Percentiles rank a stretch among this genome's conserved stretches.
Conservation (phyloP, 2,113 vertebrate species). For the Mustelus asterias region DNA sequence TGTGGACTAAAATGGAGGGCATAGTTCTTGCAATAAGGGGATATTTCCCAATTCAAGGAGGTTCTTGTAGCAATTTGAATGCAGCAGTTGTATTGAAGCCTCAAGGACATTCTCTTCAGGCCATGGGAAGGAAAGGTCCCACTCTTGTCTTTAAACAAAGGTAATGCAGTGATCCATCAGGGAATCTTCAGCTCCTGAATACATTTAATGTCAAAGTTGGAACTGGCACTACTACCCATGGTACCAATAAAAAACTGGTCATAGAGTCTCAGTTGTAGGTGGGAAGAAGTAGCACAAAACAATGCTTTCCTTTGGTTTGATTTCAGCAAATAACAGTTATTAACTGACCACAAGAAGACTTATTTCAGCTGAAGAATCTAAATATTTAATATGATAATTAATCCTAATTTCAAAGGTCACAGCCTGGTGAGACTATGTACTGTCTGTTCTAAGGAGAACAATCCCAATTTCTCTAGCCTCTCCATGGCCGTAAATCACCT, state of each 20-base stretch:
- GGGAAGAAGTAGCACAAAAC: background rate
- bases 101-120: background rate
- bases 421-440: background rate
- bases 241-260: background rate
- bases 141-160: background rate
- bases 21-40: background rate
- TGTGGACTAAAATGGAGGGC: background rate
- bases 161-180: too few relatives aligned
- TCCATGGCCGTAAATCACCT: background rate
- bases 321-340: background rate
- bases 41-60: background rate
- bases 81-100: background rate
- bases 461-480: too few relatives aligned
- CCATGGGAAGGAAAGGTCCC: background rate
- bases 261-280: background rate
- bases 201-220: background rate
- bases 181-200: background rate
- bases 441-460: background rate
- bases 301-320: background rate
- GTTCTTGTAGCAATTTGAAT: background rate
- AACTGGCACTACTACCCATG: background rate
- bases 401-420: slow-evolving; percentile 3
- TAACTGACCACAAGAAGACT: background rate
- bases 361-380: slow-evolving; percentile 40
- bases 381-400: slow-evolving; percentile 33